Evolutionary conservation across 2,888 invertebrate genomes (phyloP).

Genomic region (Cephalotes varians): DNA sequence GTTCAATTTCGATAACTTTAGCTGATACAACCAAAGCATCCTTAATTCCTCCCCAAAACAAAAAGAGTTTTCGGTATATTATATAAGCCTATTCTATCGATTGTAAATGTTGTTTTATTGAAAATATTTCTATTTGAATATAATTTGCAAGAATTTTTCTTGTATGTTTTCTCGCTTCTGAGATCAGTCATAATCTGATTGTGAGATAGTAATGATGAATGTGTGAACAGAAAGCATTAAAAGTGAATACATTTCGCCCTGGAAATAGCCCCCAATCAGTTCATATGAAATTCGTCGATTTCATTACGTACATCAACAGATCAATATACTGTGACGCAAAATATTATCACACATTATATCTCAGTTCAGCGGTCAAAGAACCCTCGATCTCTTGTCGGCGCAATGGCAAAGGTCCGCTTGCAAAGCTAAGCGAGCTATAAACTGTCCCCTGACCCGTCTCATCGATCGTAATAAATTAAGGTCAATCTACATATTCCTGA

Average conservation of each 20-base stretch:
- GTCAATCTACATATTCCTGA: slow-evolving; percentile 56
- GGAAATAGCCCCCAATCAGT: background rate
- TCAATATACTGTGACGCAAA: slow-evolving; percentile 38
- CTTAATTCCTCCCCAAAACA: too few species aligned
- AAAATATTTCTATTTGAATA: too few species aligned
- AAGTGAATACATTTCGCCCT: background rate
- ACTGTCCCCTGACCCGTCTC: slow-evolving; percentile 60
- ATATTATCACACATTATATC: slow-evolving; percentile 44
- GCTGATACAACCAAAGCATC: too few species aligned
- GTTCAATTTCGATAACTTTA: too few species aligned
- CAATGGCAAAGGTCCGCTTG: slow-evolving; percentile 31
- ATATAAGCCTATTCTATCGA: too few species aligned
- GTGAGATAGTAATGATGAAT: too few species aligned
- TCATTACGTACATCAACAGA: slow-evolving; percentile 4
- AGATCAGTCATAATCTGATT: too few species aligned
- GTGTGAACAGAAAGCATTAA: too few species aligned
- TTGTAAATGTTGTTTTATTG: too few species aligned
- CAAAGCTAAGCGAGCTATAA: slow-evolving; percentile 68
- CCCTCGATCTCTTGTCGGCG: slow-evolving; percentile 55
- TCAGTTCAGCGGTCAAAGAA: slow-evolving; percentile 68
- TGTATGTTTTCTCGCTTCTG: too few species aligned
- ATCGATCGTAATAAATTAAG: slow-evolving; percentile 70
- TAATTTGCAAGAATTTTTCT: too few species aligned
- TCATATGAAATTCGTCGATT: slow-evolving; percentile 14
- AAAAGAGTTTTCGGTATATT: too few species aligned